phyloP scores from a whole-genome alignment of 2,797 vertebrate species.

The Eulemur coronatus region DNA sequence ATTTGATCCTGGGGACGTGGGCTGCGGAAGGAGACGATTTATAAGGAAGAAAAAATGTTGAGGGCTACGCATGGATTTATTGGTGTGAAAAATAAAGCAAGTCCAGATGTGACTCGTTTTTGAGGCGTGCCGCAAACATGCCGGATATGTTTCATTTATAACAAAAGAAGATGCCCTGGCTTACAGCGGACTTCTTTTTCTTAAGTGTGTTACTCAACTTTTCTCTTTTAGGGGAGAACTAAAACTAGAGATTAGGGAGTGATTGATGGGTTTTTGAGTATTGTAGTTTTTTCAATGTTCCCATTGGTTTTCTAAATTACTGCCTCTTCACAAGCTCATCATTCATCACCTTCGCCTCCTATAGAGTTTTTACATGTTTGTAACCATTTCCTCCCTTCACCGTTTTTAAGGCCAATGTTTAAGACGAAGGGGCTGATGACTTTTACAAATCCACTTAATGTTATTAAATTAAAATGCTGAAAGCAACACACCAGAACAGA shows the following conservation, averaged over 20 bases:
- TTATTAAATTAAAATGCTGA: slow-evolving; percentile 44
- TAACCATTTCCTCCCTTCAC: slow-evolving; percentile 51
- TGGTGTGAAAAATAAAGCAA: slow-evolving; percentile 39
- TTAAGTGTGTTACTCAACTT: slow-evolving; percentile 10
- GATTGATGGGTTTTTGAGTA: slow-evolving; percentile 49
- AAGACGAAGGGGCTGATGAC: neutral
- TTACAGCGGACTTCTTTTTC: slow-evolving; percentile 36
- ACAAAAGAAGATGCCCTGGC: neutral
- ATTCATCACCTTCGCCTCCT: slow-evolving; percentile 56
- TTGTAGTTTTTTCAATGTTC: neutral
- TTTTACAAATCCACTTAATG: slow-evolving; percentile 56
- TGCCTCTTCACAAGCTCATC: slow-evolving; percentile 20
- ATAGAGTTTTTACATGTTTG: neutral
- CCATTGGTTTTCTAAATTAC: slow-evolving; percentile 62
- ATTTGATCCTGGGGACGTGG: neutral
- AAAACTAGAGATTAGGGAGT: neutral
- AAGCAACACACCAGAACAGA: neutral
- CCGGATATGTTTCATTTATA: slow-evolving; percentile 47
- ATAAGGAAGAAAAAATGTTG: neutral
- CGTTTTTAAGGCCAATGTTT: slow-evolving; percentile 65
- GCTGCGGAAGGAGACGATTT: neutral
- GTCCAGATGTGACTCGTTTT: slow-evolving; percentile 56
- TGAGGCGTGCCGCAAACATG: neutral
- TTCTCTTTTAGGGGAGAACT: slow-evolving; percentile 19
- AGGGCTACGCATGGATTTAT: neutral